Base-by-base conservation (phyloP, 2,888 invertebrate species). In the Tyria jacobaeae region DNA sequence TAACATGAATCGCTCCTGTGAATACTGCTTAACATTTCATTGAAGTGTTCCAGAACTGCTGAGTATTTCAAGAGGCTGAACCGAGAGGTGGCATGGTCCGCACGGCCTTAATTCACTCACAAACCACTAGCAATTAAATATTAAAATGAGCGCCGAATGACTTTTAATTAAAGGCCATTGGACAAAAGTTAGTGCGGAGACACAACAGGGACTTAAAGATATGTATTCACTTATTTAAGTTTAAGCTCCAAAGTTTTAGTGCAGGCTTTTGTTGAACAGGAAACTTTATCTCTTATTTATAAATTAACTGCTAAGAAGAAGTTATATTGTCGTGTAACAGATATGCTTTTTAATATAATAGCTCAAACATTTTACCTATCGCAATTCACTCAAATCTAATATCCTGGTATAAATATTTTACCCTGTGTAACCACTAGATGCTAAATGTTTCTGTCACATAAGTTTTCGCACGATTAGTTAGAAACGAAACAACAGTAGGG, bases 121-220 rank as follows among this genome's bases (percentile, higher is more conserved):
- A 48, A 57, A 31, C 63, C 61, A 53, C 62, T 52, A 70, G 73
- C 78, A 85, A 86, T 89, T 87, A 84, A 87, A 85, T 87, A 88
- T 89, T 88, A 73, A 88, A 88, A 87, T 85, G 78, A 84, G 73
- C 47, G n/a, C 39, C 79, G 75, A 84, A 82, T 82, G 80, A 86
- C 85, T 83, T 84, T 83, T 84, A 89, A 88, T 87, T 84, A 85
- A 81, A 81, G 76, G 76, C 71, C 70, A 50, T 60, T 48, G 48
- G 14, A 27, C 51, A 1, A 27, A 41, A 44, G 35, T 50, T 61
- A 51, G 49, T 12, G 24, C n/a, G 3, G 41, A 21, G 60, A 41
- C 44, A 61, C 50, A 61, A 17, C 27, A 48, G 6, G 48, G 15
- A 6, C 3, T 21, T 35, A 12, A 31, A 50, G 3, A 31, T 44